Conservation (phyloP, 2,113 vertebrate genomes). For the Struthio camelus region DNA sequence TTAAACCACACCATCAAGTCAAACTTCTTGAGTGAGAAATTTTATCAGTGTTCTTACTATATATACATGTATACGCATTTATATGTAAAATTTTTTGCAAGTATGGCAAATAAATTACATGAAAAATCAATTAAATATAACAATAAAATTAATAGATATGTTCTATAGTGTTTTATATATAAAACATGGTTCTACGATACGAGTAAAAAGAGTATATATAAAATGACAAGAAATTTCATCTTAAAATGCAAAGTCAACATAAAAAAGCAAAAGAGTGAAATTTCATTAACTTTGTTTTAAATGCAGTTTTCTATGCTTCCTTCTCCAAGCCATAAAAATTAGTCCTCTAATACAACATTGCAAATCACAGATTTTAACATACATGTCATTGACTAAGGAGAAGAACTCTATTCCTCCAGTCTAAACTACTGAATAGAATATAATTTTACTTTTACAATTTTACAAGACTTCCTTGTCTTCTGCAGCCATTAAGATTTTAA, state of each 20-base stretch:
- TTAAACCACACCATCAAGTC: not conserved
- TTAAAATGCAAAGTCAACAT: not conserved
- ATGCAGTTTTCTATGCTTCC: not conserved
- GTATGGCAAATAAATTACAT: not conserved
- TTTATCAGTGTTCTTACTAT: not conserved
- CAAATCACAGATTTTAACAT: not conserved
- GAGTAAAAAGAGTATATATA: not conserved
- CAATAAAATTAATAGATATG: not conserved
- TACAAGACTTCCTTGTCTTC: not conserved
- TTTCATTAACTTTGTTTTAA: not conserved
- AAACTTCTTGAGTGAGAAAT: not conserved
- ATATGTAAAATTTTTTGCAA: not conserved
- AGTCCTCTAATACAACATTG: not conserved
- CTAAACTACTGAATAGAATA: not conserved
- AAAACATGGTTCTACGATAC: not conserved
- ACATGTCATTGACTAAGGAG: not conserved
- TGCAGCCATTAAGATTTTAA: not conserved
- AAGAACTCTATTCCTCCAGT: not conserved
- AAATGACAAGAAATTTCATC: not conserved
- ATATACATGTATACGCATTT: not conserved
- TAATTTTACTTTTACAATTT: not conserved
- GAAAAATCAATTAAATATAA: not conserved
- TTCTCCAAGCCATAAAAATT: not conserved
- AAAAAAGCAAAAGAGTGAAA: not conserved
- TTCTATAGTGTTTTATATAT: not conserved